Evolutionary conservation across 2,113 vertebrate species (phyloP).

Genomic region (Mohoua ochrocephala): DNA sequence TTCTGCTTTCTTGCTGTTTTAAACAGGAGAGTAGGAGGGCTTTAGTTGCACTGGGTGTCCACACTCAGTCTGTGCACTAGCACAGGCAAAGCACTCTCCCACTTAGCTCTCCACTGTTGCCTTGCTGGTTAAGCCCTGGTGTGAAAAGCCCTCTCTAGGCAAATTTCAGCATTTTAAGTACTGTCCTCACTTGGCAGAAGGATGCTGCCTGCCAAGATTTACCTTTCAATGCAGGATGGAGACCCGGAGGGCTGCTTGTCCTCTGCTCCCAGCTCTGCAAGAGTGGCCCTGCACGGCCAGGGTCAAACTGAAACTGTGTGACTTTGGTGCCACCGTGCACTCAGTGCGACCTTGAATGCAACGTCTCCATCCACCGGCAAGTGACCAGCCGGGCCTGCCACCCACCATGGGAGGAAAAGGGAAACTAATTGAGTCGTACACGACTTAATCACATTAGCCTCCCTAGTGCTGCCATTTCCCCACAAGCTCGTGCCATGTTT

Average conservation of each 20-base stretch:
- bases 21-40: background rate
- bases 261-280: background rate
- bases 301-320: background rate
- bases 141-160: slow-evolving; percentile 48
- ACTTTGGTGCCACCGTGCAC: rapidly evolving
- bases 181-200: background rate
- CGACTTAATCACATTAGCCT: background rate
- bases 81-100: background rate
- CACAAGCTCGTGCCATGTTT: background rate
- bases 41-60: background rate
- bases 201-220: background rate
- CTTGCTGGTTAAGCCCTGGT: background rate
- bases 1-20: slow-evolving; percentile 1
- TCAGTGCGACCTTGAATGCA: background rate
- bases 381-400: background rate
- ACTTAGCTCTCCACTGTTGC: background rate
- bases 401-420: background rate
- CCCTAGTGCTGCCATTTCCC: background rate
- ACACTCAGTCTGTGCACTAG: background rate
- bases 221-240: background rate
- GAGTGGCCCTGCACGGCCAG: rapidly evolving
- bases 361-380: background rate
- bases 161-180: slow-evolving; percentile 28
- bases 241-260: background rate
- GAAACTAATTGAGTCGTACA: slow-evolving; percentile 40